Conservation (phyloP, 2,113 vertebrate genomes). For the Hyaena hyaena region DNA sequence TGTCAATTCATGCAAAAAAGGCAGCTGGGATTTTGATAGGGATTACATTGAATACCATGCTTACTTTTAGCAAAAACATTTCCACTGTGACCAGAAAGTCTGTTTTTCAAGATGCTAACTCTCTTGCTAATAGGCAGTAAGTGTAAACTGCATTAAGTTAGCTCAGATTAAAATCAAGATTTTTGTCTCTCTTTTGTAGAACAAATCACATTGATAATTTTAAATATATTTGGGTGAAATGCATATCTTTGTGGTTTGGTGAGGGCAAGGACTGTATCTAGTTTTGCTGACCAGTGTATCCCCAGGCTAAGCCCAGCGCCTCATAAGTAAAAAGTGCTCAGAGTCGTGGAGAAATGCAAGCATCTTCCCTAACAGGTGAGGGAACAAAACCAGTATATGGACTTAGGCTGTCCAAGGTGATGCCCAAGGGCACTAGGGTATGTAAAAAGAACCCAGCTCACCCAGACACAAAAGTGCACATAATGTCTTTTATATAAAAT, state of each 20-base stretch:
- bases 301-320: background rate
- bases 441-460: background rate
- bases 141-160: background rate
- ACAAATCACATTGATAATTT: background rate
- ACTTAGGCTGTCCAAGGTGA: background rate
- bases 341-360: background rate
- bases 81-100: background rate
- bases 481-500: background rate
- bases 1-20: background rate
- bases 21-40: background rate
- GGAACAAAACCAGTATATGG: background rate
- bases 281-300: background rate
- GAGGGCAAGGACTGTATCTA: background rate
- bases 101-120: slow-evolving; percentile 23
- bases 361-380: background rate
- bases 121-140: background rate
- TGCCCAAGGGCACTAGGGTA: background rate
- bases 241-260: background rate
- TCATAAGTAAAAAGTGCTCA: background rate
- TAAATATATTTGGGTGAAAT: background rate
- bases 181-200: background rate
- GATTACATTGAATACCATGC: background rate
- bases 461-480: no score
- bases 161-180: background rate
- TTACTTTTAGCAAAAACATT: slow-evolving; percentile 8